phyloP scores from a whole-genome alignment of 2,113 vertebrate genomes.

The Indri indri region DNA sequence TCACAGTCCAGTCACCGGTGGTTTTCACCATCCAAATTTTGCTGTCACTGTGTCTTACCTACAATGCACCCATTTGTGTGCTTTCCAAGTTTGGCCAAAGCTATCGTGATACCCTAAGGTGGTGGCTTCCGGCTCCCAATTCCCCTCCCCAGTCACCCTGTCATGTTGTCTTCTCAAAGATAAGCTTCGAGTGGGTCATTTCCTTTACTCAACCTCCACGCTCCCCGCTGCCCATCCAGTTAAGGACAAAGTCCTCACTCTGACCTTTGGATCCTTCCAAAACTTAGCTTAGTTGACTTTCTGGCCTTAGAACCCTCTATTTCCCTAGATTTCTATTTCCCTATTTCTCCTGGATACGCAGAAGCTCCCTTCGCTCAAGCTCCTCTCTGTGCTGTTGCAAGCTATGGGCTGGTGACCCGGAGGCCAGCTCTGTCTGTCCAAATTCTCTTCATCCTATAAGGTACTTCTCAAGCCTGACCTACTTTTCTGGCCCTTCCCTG shows the following conservation, averaged over 20 bases:
- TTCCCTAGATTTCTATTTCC: not conserved
- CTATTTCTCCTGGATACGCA: not conserved
- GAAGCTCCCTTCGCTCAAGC: not conserved
- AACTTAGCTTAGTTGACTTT: not conserved
- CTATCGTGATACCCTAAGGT: rapidly evolving
- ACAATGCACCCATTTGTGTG: rapidly evolving
- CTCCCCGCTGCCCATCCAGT: not conserved
- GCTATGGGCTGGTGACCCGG: not conserved
- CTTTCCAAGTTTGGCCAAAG: too few relatives aligned
- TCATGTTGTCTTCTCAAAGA: not conserved
- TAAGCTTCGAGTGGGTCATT: not conserved
- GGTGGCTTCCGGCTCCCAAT: not conserved
- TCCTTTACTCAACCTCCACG: not conserved
- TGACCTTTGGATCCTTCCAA: not conserved
- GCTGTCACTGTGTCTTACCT: not conserved
- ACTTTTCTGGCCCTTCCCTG: not conserved
- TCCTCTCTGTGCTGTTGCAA: not conserved
- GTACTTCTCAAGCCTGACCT: not conserved
- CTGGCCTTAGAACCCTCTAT: not conserved
- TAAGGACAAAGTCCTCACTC: not conserved
- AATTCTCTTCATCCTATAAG: not conserved
- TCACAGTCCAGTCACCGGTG: rapidly evolving
- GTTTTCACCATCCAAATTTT: not conserved
- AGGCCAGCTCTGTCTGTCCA: not conserved
- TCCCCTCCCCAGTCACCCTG: not conserved